Conservation (phyloP, 2,113 vertebrate species). For the Lagopus leucura region DNA sequence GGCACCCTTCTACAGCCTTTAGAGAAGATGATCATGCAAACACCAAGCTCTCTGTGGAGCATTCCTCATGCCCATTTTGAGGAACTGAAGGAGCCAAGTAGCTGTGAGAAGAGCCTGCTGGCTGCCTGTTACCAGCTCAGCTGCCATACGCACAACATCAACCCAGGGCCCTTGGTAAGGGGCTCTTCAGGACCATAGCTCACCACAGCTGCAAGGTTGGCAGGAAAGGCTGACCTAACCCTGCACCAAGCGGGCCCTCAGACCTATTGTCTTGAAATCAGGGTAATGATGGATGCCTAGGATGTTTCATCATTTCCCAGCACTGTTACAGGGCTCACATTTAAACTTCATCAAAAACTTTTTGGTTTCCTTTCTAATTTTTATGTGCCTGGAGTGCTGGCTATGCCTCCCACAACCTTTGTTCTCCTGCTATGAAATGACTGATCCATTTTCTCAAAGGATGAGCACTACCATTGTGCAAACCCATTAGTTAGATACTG, state of each 20-base stretch:
- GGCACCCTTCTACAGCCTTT: rapidly evolving
- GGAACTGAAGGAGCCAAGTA: background rate
- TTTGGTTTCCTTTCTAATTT: slow-evolving; percentile 66
- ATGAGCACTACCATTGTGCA: background rate
- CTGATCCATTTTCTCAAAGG: background rate
- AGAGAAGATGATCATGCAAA: background rate
- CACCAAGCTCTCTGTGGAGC: background rate
- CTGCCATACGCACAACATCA: background rate
- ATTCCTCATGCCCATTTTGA: background rate
- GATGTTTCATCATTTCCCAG: slow-evolving; percentile 73
- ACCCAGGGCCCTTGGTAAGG: background rate
- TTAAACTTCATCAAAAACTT: slow-evolving; percentile 65
- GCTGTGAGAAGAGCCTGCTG: background rate
- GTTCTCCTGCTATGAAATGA: slow-evolving; percentile 8
- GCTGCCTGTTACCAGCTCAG: background rate
- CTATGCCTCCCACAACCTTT: background rate
- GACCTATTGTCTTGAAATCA: slow-evolving; percentile 65
- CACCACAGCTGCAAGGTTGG: background rate
- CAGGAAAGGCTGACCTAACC: slow-evolving; percentile 70
- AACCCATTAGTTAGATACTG: background rate
- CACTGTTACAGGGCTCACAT: slow-evolving; percentile 55
- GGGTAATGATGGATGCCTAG: slow-evolving; percentile 67
- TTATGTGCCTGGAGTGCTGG: slow-evolving; percentile 22
- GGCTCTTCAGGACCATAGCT: background rate
- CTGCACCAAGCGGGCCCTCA: slow-evolving; percentile 49